Evolutionary conservation across 2,888 invertebrate genomes (phyloP), one percentile per base, ranked within the genome.

Genomic region (Piscicola geometra): DNA sequence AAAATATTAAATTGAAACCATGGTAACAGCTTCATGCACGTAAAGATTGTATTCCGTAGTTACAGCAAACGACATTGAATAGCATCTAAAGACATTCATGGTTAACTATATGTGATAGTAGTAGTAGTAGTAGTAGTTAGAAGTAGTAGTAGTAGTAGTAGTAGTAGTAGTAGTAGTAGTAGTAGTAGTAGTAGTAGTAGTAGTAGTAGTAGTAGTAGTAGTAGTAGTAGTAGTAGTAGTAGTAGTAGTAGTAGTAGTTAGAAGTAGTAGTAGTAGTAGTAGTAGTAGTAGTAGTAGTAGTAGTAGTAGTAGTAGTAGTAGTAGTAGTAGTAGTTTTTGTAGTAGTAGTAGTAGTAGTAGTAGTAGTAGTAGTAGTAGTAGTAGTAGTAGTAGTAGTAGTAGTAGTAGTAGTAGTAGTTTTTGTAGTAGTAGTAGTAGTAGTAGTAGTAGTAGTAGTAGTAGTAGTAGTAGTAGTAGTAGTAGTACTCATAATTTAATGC

Each of bases 181-280:
- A 64, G 64, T 64, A 64, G 30, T 64, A 64, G 64, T 64, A 64
- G 64, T 64, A 64, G 64, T 64, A 64, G 64, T 64, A 64, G 30
- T 64, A 64, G 64, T 64, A 64, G 64, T 64, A 64, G 64, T 64
- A 64, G 64, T 64, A 64, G 64, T 64, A 64, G 64, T 64, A 64
- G 64, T 64, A 64, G 64, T 64, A 30, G 64, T 64, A 64, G 64
- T 64, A 64, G 64, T 64, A 64, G 64, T 64, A 64, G 64, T 64
- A 64, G 64, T 64, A 64, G 64, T 64, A 64, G 64, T 64, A 64
- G 64, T 64, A 64, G 64, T 64, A 64, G 64, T 28, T 64, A 64
- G 64, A 12, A 64, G 64, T 64, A 64, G 64, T 64, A 64, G 64
- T 64, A 64, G 64, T 64, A 64, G 64, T 64, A 64, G 64, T 64